These are phyloP conservation scores for Mesocricetus auratus DNA, from an alignment of 2,113 vertebrate genomes.

Conservation along the genomic window DNA sequence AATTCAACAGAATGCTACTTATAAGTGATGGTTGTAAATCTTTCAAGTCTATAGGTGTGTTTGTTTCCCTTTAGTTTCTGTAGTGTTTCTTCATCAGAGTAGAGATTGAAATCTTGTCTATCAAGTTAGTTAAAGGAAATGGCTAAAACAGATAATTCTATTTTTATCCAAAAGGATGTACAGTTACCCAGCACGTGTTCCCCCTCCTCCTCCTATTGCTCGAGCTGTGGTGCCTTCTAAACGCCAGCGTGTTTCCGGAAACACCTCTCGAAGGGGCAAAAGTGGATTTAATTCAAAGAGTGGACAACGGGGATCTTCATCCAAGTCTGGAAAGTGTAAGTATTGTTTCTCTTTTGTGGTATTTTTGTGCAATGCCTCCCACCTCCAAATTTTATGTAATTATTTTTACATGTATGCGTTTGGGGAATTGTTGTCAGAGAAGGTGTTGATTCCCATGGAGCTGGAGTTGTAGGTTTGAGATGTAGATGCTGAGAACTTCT, in stretches of 20 bases:
- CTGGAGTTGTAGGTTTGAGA: not conserved
- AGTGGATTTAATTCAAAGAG: constrained; percentile 93
- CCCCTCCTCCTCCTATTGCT: constrained; percentile 90
- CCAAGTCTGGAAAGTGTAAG: constrained; percentile 87
- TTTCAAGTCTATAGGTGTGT: too few species aligned
- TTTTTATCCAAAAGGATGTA: constrained; percentile 90
- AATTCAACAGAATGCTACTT: too few species aligned
- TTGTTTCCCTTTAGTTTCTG: too few species aligned
- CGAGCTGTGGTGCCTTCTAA: constrained; percentile 93
- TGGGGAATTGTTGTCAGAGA: too few species aligned
- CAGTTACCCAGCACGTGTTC: constrained; percentile 91
- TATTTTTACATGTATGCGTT: too few species aligned
- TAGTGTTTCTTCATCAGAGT: too few species aligned
- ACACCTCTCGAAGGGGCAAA: constrained; percentile 91
- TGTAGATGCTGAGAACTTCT: not conserved
- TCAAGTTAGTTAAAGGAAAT: too few species aligned
- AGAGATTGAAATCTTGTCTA: too few species aligned
- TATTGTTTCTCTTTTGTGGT: constrained; percentile 1
- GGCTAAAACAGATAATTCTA: too few species aligned
- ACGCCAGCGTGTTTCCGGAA: constrained; percentile 92
- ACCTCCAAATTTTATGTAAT: too few species aligned
- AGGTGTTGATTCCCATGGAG: not conserved
- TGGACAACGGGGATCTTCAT: constrained; percentile 91
- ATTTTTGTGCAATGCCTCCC: not conserved
- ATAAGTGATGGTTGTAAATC: too few species aligned